Conservation (phyloP, 2,113 vertebrate genomes). For the Ameiurus melas region DNA sequence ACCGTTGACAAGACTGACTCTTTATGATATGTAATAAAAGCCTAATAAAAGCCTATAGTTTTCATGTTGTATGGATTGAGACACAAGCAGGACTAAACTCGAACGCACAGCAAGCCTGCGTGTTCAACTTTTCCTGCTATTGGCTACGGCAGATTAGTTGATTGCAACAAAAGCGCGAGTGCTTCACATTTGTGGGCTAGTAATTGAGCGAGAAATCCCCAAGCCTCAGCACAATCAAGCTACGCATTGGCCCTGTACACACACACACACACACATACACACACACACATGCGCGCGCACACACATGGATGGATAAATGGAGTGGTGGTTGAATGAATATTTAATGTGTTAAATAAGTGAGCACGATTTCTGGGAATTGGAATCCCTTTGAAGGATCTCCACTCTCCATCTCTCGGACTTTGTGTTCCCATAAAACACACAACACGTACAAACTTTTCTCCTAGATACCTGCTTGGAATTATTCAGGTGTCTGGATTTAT, state of each 20-base stretch:
- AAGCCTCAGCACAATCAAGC: slow-evolving; percentile 53
- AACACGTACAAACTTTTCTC: background rate
- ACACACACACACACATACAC: background rate
- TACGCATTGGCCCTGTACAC: slow-evolving; percentile 24
- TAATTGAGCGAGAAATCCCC: slow-evolving; percentile 43
- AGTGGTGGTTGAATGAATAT: slow-evolving; percentile 22
- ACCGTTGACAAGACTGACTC: background rate
- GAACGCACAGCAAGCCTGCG: background rate
- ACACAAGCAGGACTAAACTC: background rate
- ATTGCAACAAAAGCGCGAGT: slow-evolving; percentile 47
- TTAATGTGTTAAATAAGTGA: slow-evolving; percentile 13
- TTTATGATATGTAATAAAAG: background rate
- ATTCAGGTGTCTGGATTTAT: slow-evolving; percentile 9
- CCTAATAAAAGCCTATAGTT: background rate
- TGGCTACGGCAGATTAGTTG: slow-evolving; percentile 46
- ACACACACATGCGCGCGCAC: background rate
- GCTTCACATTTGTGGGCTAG: slow-evolving; percentile 38
- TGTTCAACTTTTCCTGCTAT: background rate
- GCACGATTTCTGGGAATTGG: slow-evolving; percentile 19
- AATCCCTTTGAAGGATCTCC: background rate
- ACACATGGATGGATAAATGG: background rate
- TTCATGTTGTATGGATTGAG: background rate
- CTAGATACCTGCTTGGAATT: background rate
- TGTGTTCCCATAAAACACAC: background rate
- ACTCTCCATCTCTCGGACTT: background rate